Conservation (phyloP, 2,797 vertebrate species). For the Sebastes ruberrimus region DNA sequence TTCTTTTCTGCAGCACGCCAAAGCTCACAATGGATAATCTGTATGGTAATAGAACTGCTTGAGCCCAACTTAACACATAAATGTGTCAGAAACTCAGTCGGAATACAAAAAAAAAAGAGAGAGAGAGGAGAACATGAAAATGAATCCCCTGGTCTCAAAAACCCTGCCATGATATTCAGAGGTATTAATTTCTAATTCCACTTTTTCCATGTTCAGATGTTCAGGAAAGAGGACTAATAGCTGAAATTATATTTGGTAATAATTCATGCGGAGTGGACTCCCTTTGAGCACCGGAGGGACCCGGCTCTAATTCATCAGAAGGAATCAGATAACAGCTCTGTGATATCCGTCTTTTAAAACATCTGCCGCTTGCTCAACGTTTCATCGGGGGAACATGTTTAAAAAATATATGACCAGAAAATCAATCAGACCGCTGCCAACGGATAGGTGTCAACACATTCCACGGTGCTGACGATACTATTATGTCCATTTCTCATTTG, state of each 20-base stretch:
- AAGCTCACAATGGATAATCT: conserved; percentile 80
- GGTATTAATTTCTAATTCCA: conserved; percentile 93
- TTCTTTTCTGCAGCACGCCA: conserved; percentile 68
- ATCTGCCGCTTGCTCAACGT: conserved; percentile 84
- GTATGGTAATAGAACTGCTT: conserved; percentile 84
- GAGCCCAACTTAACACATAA: conserved; percentile 86
- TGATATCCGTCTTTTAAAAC: conserved; percentile 89
- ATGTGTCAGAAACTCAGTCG: conserved; percentile 85
- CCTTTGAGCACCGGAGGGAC: conserved; percentile 88
- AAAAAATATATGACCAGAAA: conserved; percentile 60
- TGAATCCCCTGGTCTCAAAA: conserved; percentile 79
- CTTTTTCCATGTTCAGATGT: conserved; percentile 87
- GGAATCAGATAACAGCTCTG: conserved; percentile 89
- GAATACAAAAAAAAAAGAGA: conserved; percentile 76
- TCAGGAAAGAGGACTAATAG: conserved; percentile 93
- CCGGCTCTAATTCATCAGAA: conserved; percentile 90
- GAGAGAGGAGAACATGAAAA: conserved; percentile 80
- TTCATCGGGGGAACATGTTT: conserved; percentile 86
- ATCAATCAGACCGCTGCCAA: conserved; percentile 59
- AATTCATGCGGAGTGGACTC: conserved; percentile 93
- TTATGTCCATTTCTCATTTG: neutral
- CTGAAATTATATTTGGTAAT: conserved; percentile 96
- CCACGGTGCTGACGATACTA: neutral
- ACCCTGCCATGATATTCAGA: conserved; percentile 86
- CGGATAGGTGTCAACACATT: conserved; percentile 18